Base-by-base conservation (phyloP, 2,888 invertebrate species). In the Sinodicranocentrus sp. region DNA sequence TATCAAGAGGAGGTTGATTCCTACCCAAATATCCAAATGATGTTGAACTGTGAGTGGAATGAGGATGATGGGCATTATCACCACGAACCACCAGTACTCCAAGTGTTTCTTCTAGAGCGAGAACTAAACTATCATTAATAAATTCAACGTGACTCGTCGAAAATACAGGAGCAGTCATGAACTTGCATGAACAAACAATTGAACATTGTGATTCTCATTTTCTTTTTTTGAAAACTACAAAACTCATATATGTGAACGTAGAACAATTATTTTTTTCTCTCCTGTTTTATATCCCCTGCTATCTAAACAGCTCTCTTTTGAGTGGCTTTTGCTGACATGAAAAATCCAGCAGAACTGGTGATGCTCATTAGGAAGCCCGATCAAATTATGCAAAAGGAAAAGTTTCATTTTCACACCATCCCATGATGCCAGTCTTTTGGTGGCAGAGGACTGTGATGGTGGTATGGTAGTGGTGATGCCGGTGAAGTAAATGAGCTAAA, bases 131-230 rank as follows among this genome's bases (percentile, higher is more conserved):
- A 75, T 54, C 48, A 67, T 67, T 67, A 76, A 76, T 76, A 77
- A 68, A 77, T 77, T 77, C 59, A 44, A 19, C 77, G 61, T 77
- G 77, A 77, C 68, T 77, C 28, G 77, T 70, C 44, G 44, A 77
- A 70, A 77, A 77, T 61, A 77, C 77, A 77, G 77, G 61, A 77
- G 68, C 77, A 77, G 77, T 77, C 77, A 77, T 70, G 77, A 77
- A 77, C 77, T 59, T 44, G 77, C 77, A 77, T 44, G 77, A 77
- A 70, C 77, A 77, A 76, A 59, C 68, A 77, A 70, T 61, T 77
- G 19, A 5, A 63, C 39, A 23, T 63, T 19, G 28, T n/a, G 17
- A 63, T 17, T 63, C 17, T n/a, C 28, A 73, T 48, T 63, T 48
- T 48, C 48, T 48, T 48, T 33, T 33, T 33, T 33, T 33, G 3